Evolutionary conservation across 2,113 vertebrate species (phyloP).

Genomic region (Mystacornis crossleyi): DNA sequence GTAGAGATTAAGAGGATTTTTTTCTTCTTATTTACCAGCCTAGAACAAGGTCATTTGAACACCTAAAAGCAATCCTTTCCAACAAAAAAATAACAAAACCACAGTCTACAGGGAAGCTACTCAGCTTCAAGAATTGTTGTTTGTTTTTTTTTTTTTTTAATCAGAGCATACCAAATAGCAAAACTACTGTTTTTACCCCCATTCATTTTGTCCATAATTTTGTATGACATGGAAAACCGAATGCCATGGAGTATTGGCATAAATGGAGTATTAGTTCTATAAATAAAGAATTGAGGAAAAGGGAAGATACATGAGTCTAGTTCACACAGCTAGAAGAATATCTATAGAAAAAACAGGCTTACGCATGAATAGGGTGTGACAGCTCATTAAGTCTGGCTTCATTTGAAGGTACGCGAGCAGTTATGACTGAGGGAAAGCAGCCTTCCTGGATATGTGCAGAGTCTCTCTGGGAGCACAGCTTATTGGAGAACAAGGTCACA

Average conservation of each 20-base stretch:
- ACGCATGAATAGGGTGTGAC: background rate
- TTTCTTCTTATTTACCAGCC: background rate
- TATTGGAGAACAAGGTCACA: background rate
- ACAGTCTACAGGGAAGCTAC: background rate
- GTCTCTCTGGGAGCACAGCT: background rate
- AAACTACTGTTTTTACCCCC: background rate
- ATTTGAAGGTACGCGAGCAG: background rate
- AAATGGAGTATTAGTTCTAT: background rate
- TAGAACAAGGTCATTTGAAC: background rate
- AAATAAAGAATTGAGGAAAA: background rate
- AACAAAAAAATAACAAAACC: background rate
- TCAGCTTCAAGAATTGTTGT: background rate
- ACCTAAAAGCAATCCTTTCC: background rate
- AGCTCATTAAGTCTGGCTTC: background rate
- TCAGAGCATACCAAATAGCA: background rate
- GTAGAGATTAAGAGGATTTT: background rate
- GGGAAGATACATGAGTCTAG: background rate
- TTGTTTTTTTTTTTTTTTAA: background rate
- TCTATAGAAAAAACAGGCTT: background rate
- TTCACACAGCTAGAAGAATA: background rate
- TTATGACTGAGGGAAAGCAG: background rate
- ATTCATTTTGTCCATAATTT: background rate
- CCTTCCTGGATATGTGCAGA: background rate
- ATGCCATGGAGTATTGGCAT: background rate
- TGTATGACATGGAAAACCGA: background rate